Conservation (phyloP, 2,113 vertebrate species). For the Mus pahari region DNA sequence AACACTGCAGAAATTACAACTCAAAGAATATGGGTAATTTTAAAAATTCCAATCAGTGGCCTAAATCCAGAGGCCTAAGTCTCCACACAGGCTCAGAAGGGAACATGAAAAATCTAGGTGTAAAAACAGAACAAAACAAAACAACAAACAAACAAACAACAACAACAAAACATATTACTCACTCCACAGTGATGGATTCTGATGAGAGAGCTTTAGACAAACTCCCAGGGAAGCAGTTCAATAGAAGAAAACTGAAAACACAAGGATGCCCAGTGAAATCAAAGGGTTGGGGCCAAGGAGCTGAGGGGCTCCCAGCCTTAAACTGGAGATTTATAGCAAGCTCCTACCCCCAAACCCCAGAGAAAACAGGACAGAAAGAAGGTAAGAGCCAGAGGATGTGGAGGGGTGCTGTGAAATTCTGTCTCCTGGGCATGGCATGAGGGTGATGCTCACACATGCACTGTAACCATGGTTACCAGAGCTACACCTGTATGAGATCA, state of each 20-base stretch:
- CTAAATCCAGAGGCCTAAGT: background rate
- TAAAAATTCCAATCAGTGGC: background rate
- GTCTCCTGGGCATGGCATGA: background rate
- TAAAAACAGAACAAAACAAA: too few species aligned
- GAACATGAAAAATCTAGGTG: background rate
- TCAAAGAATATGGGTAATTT: background rate
- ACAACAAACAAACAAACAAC: too few species aligned
- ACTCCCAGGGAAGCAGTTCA: background rate
- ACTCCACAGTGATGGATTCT: background rate
- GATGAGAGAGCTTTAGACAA: background rate
- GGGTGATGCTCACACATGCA: background rate
- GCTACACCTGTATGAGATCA: background rate
- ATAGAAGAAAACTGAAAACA: background rate
- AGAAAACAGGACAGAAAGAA: background rate
- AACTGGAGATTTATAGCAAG: too few species aligned
- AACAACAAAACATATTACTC: background rate
- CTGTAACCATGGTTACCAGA: background rate
- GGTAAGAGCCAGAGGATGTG: background rate
- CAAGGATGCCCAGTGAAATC: background rate
- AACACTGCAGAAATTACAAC: background rate
- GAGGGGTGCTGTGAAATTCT: too few species aligned
- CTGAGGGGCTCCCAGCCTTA: background rate
- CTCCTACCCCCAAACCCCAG: background rate
- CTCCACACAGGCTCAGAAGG: background rate
- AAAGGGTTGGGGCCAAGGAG: background rate